Conservation (phyloP, 1,140 invertebrate species). For the Limonius californicus region DNA sequence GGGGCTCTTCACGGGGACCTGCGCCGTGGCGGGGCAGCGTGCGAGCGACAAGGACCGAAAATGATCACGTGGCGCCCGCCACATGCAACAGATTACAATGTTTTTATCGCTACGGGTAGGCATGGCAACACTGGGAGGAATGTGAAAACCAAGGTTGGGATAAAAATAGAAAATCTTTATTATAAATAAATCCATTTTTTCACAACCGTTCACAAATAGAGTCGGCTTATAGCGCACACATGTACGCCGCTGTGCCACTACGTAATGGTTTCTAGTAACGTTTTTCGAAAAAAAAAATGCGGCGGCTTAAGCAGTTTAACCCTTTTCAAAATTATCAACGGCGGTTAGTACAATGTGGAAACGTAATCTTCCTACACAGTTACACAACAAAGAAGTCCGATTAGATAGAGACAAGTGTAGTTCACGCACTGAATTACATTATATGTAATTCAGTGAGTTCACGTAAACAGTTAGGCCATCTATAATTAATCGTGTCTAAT, state of each 20-base stretch:
- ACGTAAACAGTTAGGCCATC: not conserved
- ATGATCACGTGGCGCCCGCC: conserved; percentile 26
- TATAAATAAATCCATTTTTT: conserved; percentile 47
- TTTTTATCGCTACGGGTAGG: conserved; percentile 33
- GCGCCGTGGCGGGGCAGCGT: not conserved
- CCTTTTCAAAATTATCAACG: too few relatives aligned
- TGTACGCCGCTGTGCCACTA: not conserved
- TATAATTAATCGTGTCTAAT: not conserved
- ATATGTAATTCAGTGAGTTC: too few relatives aligned
- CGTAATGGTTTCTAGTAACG: not conserved
- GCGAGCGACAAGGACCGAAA: conserved; percentile 3
- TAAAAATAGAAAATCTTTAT: conserved; percentile 47
- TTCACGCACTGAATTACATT: too few relatives aligned
- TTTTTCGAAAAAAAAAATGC: not conserved
- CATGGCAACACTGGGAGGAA: conserved; percentile 41
- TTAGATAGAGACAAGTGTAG: not conserved
- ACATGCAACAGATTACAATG: conserved; percentile 33
- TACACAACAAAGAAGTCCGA: not conserved
- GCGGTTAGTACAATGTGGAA: not conserved
- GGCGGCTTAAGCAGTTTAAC: not conserved
- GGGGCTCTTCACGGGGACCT: not conserved
- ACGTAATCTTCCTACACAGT: not conserved
- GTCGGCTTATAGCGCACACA: conserved; percentile 1
- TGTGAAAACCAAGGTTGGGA: conserved; percentile 45
- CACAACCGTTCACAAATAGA: conserved; percentile 38